Evolutionary conservation across 2,113 vertebrate species (phyloP), one percentile per base, ranked within the genome.

Genomic region (Urocolius indicus): DNA sequence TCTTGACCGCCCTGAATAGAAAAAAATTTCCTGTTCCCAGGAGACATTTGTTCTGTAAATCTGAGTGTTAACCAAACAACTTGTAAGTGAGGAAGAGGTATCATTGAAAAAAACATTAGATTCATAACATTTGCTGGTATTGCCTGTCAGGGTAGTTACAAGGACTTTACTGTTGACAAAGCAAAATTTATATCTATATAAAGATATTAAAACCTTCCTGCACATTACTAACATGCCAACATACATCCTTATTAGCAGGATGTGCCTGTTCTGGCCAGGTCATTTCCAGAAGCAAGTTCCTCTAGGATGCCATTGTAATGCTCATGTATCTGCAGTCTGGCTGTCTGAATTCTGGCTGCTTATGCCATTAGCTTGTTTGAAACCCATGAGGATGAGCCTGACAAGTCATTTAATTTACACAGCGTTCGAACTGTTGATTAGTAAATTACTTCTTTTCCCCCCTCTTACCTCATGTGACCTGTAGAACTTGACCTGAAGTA

Each of bases 201-300:
- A 81, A 89, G 34, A 26, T 11, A 24, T 12, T 7, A 68, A 57
- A 52, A 27, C 0, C 0, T 48, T 73, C 7, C 34, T 45, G 34
- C 45, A 55, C 0, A 0, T 51, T 58, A 19, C 20, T 46, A 11
- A 51, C 11, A 2, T 34, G 32, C 29, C 62, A 54, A 0, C 8
- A 9, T 65, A 48, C 23, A 24, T 24, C 34, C 51, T 49, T 29
- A 23, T 59, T 43, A 66, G 49, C n/a, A 80, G 59, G 54, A 27
- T 49, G 3, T 36, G 27, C 41, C 45, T 61, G 46, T 82, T 69
- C 23, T 59, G 57, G 22, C 19, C 66, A 69, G 32, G 20, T 58
- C 16, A 21, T 55, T 86, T 74, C 55, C 55, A 90, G 72, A 32
- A 79, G 24, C n/a, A 26, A 6, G 32, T 46, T 88, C 20, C 43